Base-by-base conservation (phyloP, 2,888 invertebrate species). In the Dexiosoma caninum region DNA sequence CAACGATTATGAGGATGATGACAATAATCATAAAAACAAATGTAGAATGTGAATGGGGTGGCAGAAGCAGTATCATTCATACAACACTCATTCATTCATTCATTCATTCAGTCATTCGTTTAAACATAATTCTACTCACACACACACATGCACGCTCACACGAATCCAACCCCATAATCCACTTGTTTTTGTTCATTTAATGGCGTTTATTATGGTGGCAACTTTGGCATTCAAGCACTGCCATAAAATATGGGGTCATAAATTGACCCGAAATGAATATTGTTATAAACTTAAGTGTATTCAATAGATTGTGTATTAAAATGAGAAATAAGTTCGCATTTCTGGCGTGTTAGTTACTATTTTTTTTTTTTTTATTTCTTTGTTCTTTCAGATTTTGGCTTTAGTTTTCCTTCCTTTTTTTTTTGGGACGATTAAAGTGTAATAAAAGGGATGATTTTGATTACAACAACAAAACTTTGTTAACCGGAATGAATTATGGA, bases 21-120 rank as follows among this genome's bases (percentile, higher is more conserved):
- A 85, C 86, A 85, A 85, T 85, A 86, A 88, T 86, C 86, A 86
- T 88, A 87, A 87, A 86, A 85, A 85, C 85, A 87, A 87, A 85
- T 85, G 78, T 84, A 86, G 83, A 86, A 85, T 70, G 62, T 64
- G 51, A 46, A 72, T 76, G 44, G 72, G 57, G 72, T 66, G 78
- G 72, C 60, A 72, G n/a, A 71, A 71, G 66, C 51, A 71, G n/a
- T n/a, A n/a, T n/a, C n/a, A n/a, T n/a, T n/a, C n/a, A n/a, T n/a
- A n/a, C n/a, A n/a, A n/a, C n/a, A n/a, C n/a, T 59, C 60, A 66
- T 57, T 76, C 66, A 27, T 60, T 60, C 51, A 51, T 62, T 59
- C 32, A 37, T 3, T 62, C 59, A 53, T n/a, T 64, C 46, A 55
- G 35, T 51, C 32, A 59, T 32, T 30, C 37, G 23, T 59, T 78